Base-by-base conservation (phyloP, 2,113 vertebrate genomes). In the Chlorodrepanis virens region DNA sequence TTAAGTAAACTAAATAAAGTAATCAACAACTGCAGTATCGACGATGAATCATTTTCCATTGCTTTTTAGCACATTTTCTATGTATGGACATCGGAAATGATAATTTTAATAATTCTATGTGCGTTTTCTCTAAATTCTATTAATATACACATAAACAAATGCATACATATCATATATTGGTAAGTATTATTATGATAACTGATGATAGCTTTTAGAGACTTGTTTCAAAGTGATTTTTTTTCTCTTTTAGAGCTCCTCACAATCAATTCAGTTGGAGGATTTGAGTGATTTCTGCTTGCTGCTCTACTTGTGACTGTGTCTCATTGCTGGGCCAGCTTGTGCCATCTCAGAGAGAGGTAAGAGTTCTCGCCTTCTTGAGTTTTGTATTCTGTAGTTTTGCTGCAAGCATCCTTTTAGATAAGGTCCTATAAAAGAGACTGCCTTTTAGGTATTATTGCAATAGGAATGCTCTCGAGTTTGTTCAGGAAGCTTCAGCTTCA, bases 321-420 rank as follows among this genome's bases (percentile, higher is more conserved):
- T 74, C 63, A 42, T 74, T 84, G 64, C 14, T 33, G 49, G 1
- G 10, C 64, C 88, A 54, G 27, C 91, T 61, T 45, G 4, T 3
- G 27, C 89, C 40, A 45, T 23, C 23, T 77, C 83, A 87, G 87
- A 50, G 28, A 10, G 9, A 7, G 93, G 96, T 97, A 96, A 96
- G 95, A 49, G 8, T 28, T 45, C 29, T 87, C 57, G n/a, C 3
- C 70, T 75, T 39, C 77, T 37, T 44, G 31, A 84, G 68, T 12
- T 42, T 59, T 63, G 10, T 28, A 59, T 49, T 68, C 50, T 78
- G 27, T 35, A 72, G 22, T 39, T 79, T 67, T 88, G 20, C 19
- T 52, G 39, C 24, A 49, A 63, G n/a, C 16, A 75, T 63, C 17
- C 29, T 57, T 70, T 82, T 45, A 81, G 50, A n/a, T 15, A 49